phyloP scores from a whole-genome alignment of 2,797 vertebrate species.

The Sebastes kiyomatsui region DNA sequence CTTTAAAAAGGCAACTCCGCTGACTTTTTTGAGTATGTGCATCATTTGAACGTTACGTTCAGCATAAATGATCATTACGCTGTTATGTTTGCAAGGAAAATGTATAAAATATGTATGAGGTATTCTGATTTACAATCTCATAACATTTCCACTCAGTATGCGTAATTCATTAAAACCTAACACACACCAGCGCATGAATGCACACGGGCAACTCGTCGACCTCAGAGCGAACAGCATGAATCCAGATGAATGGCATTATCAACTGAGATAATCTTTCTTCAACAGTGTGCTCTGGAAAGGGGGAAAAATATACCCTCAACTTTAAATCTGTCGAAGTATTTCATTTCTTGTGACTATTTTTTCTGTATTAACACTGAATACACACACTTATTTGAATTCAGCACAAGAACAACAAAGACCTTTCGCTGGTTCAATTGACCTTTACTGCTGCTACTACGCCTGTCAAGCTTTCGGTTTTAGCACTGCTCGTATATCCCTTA shows the following conservation, averaged over 20 bases:
- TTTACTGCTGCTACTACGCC: neutral
- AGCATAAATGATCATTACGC: conserved; percentile 35
- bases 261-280: conserved; percentile 7
- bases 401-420: neutral
- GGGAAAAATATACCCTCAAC: neutral
- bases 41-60: conserved; percentile 20
- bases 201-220: conserved; percentile 26
- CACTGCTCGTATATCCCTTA: too few relatives aligned
- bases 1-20: conserved; percentile 3
- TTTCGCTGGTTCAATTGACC: neutral
- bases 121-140: conserved; percentile 51
- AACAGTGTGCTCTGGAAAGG: neutral
- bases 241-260: conserved; percentile 48
- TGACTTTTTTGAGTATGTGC: conserved; percentile 12
- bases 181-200: conserved; percentile 16
- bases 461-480: neutral
- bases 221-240: conserved; percentile 31
- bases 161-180: conserved; percentile 49
- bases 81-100: conserved; percentile 41
- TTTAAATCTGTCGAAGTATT: neutral
- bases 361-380: neutral
- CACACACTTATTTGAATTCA: neutral
- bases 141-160: conserved; percentile 44
- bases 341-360: neutral
- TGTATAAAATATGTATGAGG: conserved; percentile 59